Evolutionary conservation across 2,797 vertebrate genomes (phyloP).

Genomic region (Limosa lapponica): DNA sequence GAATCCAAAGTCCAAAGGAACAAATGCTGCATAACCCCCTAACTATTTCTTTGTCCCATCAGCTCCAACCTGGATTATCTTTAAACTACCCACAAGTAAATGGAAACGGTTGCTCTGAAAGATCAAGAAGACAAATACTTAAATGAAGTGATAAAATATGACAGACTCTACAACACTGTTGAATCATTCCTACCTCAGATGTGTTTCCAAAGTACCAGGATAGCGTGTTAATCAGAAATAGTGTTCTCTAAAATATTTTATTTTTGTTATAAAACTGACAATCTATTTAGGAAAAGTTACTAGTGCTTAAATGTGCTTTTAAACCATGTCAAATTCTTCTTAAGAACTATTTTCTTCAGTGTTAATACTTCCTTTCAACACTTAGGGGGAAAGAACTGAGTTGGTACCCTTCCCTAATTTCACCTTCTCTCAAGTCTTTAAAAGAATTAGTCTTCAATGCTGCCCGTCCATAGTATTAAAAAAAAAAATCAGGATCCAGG

Average conservation of each 20-base stretch:
- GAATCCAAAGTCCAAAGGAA: background rate
- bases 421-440: background rate
- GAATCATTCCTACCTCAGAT: conserved; percentile 38
- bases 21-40: background rate
- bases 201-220: conserved; percentile 19
- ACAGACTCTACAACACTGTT: background rate
- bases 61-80: background rate
- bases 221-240: background rate
- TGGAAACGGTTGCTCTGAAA: background rate
- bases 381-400: background rate
- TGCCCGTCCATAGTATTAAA: background rate
- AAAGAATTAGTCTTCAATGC: background rate
- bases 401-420: background rate
- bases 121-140: conserved; percentile 9
- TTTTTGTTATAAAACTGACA: background rate
- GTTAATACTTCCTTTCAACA: background rate
- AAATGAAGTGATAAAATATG: conserved; percentile 24
- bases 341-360: background rate
- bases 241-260: background rate
- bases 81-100: background rate
- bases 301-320: background rate
- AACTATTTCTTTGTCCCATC: background rate
- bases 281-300: conserved; percentile 11
- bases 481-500: background rate
- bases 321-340: background rate